Percentiles rank a stretch among this genome's conserved stretches.
Conservation (phyloP, 2,797 vertebrate genomes). For the Cirrhinus mrigala region DNA sequence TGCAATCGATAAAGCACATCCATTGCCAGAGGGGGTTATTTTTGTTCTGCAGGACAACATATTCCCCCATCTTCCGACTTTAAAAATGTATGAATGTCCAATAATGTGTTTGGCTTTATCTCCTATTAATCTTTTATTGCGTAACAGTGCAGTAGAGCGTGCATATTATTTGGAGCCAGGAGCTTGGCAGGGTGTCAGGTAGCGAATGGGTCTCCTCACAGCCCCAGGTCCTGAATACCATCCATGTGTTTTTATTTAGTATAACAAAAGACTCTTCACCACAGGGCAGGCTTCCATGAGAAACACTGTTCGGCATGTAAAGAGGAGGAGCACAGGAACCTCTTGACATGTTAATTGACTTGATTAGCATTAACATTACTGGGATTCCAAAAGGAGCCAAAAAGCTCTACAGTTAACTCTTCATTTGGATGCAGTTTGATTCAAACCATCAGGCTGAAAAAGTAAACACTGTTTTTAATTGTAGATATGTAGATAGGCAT, state of each 20-base stretch:
- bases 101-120: conserved; percentile 45
- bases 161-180: not conserved
- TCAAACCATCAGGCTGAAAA: not conserved
- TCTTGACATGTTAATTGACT: conserved; percentile 44
- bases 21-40: not conserved
- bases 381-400: conserved; percentile 24
- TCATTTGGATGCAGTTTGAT: conserved; percentile 18
- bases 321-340: conserved; percentile 1
- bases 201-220: conserved; percentile 60
- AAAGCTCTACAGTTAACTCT: conserved; percentile 11
- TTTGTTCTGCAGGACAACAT: not conserved
- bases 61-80: conserved; percentile 44
- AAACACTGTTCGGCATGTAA: conserved; percentile 27
- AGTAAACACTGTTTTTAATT: not conserved
- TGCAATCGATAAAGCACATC: not conserved
- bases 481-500: not conserved
- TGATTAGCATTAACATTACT: conserved; percentile 51
- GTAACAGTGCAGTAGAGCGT: conserved; percentile 34
- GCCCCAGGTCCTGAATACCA: conserved; percentile 36
- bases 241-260: conserved; percentile 36
- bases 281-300: conserved; percentile 30
- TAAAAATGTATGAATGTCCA: conserved; percentile 52
- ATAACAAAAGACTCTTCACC: conserved; percentile 42
- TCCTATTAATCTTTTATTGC: conserved; percentile 50
- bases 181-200: conserved; percentile 48